A percentile compares a stretch with the other conserved stretches of the same genome.
These are phyloP conservation scores for Anarhynchus alexandrinus DNA, from an alignment of 2,113 vertebrate species.

Conservation along the genomic window DNA sequence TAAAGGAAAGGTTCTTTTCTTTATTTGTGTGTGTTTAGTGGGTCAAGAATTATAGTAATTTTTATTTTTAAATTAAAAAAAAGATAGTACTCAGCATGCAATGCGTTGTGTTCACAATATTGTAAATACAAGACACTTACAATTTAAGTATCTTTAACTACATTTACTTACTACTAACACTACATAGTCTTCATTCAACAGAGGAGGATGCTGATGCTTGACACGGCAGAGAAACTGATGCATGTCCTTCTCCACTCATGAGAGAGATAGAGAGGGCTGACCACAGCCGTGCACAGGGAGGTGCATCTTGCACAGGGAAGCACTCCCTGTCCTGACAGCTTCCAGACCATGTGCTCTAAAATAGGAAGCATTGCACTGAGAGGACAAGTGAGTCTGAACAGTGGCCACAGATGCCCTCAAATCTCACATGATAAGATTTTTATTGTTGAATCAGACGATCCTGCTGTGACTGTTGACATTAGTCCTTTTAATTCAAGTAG, in stretches of 20 bases:
- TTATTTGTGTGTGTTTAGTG: background rate
- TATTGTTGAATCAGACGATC: background rate
- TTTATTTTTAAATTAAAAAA: background rate
- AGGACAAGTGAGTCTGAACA: background rate
- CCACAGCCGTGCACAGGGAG: background rate
- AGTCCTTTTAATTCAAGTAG: background rate
- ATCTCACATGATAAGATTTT: background rate
- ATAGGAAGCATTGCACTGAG: background rate
- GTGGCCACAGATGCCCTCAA: background rate
- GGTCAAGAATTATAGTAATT: background rate
- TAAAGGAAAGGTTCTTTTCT: background rate
- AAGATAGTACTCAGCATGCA: background rate
- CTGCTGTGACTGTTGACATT: background rate
- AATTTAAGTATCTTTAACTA: background rate
- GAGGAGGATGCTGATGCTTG: background rate
- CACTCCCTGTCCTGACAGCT: too few species aligned
- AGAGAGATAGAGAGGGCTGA: background rate
- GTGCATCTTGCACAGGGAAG: background rate
- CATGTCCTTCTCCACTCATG: too few species aligned
- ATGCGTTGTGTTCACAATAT: accelerated
- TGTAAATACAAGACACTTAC: background rate
- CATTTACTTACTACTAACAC: background rate
- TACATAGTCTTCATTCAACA: background rate
- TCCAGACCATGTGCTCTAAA: background rate
- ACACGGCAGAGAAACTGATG: background rate